Base-by-base conservation (phyloP, 2,113 vertebrate genomes). In the Colius striatus region DNA sequence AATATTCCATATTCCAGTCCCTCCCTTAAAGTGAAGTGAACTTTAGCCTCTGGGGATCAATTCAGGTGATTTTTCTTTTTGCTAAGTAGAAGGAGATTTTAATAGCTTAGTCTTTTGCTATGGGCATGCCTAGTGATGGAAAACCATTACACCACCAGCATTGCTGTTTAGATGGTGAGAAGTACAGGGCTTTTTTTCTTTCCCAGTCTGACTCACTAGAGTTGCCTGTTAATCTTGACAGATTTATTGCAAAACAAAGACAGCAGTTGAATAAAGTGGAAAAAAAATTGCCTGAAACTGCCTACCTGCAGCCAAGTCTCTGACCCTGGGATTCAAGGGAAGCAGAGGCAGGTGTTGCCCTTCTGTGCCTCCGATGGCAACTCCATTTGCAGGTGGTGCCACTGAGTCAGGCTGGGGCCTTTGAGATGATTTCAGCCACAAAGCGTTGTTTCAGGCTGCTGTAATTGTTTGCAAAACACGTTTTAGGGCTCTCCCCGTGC, bases 381-480 rank as follows among this genome's bases (percentile, higher is more conserved):
- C 50, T 36, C 62, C 30, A 32, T 71, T 87, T 77, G 80, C 41
- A 43, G 20, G 47, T 17, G 11, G 50, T 66, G 77, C 45, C 18
- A 15, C 72, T 17, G 30, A 25, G 30, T 9, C n/a, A 43, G 60
- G 84, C 73, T 60, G 29, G 1, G 9, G 23, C 68, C 21, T 22
- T n/a, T 38, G 86, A 58, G 41, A 60, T 76, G 87, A 75, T 78
- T 95, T 94, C 87, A 93, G 84, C 41, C 70, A 32, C 21, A 11
- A 61, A 16, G 27, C 61, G 32, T 92, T 77, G 50, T 89, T 95
- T 96, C 27, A 22, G 62, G 76, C 94, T 63, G 71, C 73, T 87
- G 73, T 63, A 57, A 92, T 96, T 87, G 92, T 97, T 97, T 86
- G 92, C 81, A 92, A 70, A 96, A 91, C 71, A 66, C 16, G 18